Conservation (phyloP, 2,797 vertebrate species). For the Calcarius lapponicus region DNA sequence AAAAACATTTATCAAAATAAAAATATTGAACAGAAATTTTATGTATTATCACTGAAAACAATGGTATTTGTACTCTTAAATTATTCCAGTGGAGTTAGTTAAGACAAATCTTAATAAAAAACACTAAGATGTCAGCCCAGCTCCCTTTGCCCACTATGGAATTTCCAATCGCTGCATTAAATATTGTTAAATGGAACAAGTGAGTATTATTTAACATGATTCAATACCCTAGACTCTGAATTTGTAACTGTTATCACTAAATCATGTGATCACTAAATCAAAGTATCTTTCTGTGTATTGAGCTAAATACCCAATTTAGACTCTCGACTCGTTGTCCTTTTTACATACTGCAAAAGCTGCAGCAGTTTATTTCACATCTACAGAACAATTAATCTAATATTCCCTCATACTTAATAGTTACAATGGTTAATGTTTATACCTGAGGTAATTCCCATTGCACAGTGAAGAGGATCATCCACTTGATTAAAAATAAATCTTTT, state of each 20-base stretch:
- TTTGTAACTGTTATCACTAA: conserved; percentile 23
- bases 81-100: not conserved
- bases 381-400: conserved; percentile 64
- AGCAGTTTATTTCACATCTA: conserved; percentile 53
- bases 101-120: not conserved
- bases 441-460: conserved; percentile 54
- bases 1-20: not conserved
- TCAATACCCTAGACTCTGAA: conserved; percentile 6
- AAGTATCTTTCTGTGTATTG: conserved; percentile 31
- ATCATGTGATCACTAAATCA: conserved; percentile 18
- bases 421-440: conserved; percentile 60
- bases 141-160: not conserved
- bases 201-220: conserved; percentile 1
- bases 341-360: not conserved
- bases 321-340: not conserved
- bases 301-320: conserved; percentile 46
- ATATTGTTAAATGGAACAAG: conserved; percentile 26
- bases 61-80: not conserved
- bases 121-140: not conserved
- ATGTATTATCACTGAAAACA: not conserved
- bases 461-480: conserved; percentile 58
- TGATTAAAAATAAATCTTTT: conserved; percentile 73
- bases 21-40: not conserved
- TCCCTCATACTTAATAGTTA: conserved; percentile 44
- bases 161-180: not conserved